Evolutionary conservation across 1,140 invertebrate species (phyloP).

Genomic region (Drosophila oshimai): DNA sequence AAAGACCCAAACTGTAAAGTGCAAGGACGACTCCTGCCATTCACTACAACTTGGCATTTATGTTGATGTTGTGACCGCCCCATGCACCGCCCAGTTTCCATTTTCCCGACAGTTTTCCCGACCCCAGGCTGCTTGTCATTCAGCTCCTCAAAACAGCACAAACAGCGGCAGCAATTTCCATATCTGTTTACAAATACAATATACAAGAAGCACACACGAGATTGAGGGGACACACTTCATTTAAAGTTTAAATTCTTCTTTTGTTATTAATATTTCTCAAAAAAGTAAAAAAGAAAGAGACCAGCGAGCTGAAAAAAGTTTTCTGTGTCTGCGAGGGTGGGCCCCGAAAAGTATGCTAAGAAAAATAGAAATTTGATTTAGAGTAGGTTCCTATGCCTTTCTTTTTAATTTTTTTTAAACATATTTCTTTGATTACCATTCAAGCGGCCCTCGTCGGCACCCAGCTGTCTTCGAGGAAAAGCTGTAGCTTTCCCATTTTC

Average conservation of each 20-base stretch:
- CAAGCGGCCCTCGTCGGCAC: slow-evolving; percentile 23
- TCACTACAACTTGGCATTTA: slow-evolving; percentile 26
- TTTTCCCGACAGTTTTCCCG: background rate
- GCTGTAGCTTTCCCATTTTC: background rate
- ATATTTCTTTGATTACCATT: slow-evolving; percentile 21
- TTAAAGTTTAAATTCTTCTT: slow-evolving; percentile 77
- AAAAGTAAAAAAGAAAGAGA: background rate
- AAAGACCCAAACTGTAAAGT: slow-evolving; percentile 15
- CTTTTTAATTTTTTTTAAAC: background rate
- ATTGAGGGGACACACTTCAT: slow-evolving; percentile 39
- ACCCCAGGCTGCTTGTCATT: slow-evolving; percentile 19
- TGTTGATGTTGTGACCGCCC: slow-evolving; percentile 5
- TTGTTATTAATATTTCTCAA: slow-evolving; percentile 75
- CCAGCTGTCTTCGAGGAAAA: slow-evolving; percentile 17
- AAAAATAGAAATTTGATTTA: slow-evolving; percentile 17
- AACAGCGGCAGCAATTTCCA: slow-evolving; percentile 52
- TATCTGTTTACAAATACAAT: slow-evolving; percentile 58
- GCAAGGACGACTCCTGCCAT: slow-evolving; percentile 21
- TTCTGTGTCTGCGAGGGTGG: background rate
- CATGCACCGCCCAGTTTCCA: background rate
- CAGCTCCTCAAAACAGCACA: slow-evolving; percentile 29
- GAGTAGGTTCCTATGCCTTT: background rate
- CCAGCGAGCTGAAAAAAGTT: slow-evolving; percentile 1
- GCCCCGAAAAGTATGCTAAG: slow-evolving; percentile 18
- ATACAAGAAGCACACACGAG: slow-evolving; percentile 24